Conservation (phyloP, 2,888 invertebrate species). For the Melinaea marsaeus region DNA sequence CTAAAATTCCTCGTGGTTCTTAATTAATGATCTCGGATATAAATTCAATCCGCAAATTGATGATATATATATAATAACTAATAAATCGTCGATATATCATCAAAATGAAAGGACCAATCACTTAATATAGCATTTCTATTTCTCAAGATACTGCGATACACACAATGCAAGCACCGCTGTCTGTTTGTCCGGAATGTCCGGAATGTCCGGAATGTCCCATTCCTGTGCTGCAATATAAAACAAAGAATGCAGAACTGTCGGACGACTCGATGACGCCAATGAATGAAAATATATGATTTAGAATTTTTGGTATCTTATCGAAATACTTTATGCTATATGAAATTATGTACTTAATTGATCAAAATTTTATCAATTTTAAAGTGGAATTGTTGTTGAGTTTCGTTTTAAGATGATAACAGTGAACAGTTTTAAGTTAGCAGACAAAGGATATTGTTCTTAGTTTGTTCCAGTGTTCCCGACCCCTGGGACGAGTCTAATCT, state of each 20-base stretch:
- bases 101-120: not conserved
- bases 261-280: not conserved
- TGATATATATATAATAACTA: no score
- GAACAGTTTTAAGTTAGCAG: slow-evolving; percentile 20
- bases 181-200: not conserved
- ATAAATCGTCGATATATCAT: no score
- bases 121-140: not conserved
- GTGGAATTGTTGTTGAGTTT: slow-evolving; percentile 15
- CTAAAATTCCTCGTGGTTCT: slow-evolving; percentile 19
- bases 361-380: slow-evolving; percentile 17
- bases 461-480: slow-evolving; percentile 28
- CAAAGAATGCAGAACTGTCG: not conserved
- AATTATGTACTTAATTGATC: slow-evolving; percentile 15
- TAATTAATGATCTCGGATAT: slow-evolving; percentile 28
- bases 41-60: slow-evolving; percentile 21
- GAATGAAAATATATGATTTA: no score
- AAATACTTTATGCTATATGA: no score
- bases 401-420: slow-evolving; percentile 19
- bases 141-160: not conserved
- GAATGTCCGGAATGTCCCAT: not conserved
- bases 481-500: slow-evolving; percentile 13
- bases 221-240: not conserved
- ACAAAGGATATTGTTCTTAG: slow-evolving; percentile 22
- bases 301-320: no score
- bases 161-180: not conserved